Evolutionary conservation across 2,113 vertebrate species (phyloP), one percentile per base, ranked within the genome.

Genomic region (Trichechus manatus): DNA sequence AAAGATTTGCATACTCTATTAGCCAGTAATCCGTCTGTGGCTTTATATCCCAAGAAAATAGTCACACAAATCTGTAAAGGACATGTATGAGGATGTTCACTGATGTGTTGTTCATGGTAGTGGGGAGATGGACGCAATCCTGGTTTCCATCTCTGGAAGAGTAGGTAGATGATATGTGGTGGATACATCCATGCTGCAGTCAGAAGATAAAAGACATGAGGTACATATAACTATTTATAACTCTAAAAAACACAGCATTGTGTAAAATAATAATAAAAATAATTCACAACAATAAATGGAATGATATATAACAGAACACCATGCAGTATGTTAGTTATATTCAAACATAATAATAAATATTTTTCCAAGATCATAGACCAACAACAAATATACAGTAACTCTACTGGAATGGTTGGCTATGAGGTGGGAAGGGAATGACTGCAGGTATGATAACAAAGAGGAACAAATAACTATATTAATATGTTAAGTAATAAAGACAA

Each of bases 131-230:
- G 15, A 83, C 64, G n/a, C 2, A 22, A 66, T 22, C 0, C 1
- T 0, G 22, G 10, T 36, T 2, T 50, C 11, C 44, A 23, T 31
- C 22, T 63, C 23, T 42, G 3, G 2, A 75, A 20, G 22, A 83
- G 20, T 72, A 2, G 4, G 20, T 15, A 25, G 23, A 74, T 10
- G 61, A 31, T 8, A 29, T n/a, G 3, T 56, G 44, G 6, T 29
- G 6, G 1, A 47, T 14, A 4, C 27, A n/a, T 0, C 6, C 9
- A 66, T 20, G 17, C 5, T 25, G 20, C 27, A 72, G n/a, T 42
- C 53, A 90, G 59, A 94, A 36, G 53, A 64, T 39, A 61, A 39
- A 27, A 8, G 44, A 23, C 27, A 23, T 33, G n/a, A 53, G 59
- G 39, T 27, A 61, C 1, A 66, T 3, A 53, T 23, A 92, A 72